Conservation (phyloP, 2,888 invertebrate species). For the Adineta ricciae region DNA sequence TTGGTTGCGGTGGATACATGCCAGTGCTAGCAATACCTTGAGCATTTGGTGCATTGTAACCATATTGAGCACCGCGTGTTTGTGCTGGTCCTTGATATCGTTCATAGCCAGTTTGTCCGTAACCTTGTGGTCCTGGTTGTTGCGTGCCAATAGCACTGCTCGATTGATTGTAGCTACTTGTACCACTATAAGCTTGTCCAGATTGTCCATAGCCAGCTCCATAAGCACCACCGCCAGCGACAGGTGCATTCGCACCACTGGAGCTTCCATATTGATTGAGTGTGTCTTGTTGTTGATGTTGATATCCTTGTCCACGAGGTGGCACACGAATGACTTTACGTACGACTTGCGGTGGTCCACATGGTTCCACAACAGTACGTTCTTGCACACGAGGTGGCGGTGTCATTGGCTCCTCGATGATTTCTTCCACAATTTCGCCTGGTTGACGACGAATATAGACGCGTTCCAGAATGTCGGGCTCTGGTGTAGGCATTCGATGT, state of each 20-base stretch:
- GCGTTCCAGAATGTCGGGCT: constrained; percentile 28
- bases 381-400: constrained; percentile 31
- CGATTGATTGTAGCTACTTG: too few species aligned
- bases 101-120: constrained; percentile 8
- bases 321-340: constrained; percentile 27
- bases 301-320: background rate
- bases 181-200: background rate
- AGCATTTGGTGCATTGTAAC: background rate
- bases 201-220: background rate
- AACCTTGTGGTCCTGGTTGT: background rate
- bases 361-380: constrained; percentile 18
- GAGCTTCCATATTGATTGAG: background rate
- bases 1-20: background rate
- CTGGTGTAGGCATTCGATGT: constrained; percentile 24
- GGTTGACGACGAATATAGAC: constrained; percentile 25
- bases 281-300: background rate
- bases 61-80: too few species aligned
- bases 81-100: background rate
- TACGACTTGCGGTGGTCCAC: constrained; percentile 1
- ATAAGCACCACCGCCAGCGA: background rate
- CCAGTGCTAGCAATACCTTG: background rate
- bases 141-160: background rate
- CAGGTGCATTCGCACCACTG: background rate
- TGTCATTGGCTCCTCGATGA: constrained; percentile 30
- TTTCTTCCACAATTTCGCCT: constrained; percentile 24